Evolutionary conservation across 2,888 invertebrate species (phyloP), one percentile per base, ranked within the genome.

Genomic region (Acleris literana): DNA sequence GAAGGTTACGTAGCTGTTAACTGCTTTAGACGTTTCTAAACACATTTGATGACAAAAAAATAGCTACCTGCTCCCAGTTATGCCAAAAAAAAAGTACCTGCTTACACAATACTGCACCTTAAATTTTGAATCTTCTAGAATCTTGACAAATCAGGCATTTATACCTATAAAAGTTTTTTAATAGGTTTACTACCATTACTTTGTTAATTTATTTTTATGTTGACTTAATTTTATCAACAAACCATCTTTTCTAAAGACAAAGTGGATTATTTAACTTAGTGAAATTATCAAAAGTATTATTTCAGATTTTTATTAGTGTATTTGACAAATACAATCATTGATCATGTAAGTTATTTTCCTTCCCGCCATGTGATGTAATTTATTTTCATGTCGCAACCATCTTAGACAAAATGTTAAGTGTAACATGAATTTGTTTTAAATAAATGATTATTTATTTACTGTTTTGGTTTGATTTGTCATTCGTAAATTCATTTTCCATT

Each of bases 251-350:
- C 62, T 65, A 62, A 58, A 65, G 65, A 62, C 49, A 17, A 29
- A 33, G 4, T 39, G 39, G 39, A 39, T 39, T 13, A 39, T 39
- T 39, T 48, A 48, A 64, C 58, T 49, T 68, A 69, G 58, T 61
- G 63, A 68, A 67, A 64, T 70, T 65, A 61, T 51, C n/a, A 53
- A 56, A 71, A 70, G 70, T 71, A 70, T 71, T 71, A 69, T 68
- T 68, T 46, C 60, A 29, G 33, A 39, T 57, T 63, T 56, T 57
- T 52, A 55, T 61, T 65, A 55, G 43, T 7, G 18, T 46, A 17
- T 60, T 39, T 53, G 49, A 49, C 51, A 13, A 51, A 44, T 56
- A 54, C 51, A 51, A 66, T 67, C 61, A 61, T 54, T 48, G 39
- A 56, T 67, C 70, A 62, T 69, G 16, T 66, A 55, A 70, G 62